Base-by-base conservation (phyloP, 92 coral and sea anemone species). In the Hydrozoanthus gracilis region DNA sequence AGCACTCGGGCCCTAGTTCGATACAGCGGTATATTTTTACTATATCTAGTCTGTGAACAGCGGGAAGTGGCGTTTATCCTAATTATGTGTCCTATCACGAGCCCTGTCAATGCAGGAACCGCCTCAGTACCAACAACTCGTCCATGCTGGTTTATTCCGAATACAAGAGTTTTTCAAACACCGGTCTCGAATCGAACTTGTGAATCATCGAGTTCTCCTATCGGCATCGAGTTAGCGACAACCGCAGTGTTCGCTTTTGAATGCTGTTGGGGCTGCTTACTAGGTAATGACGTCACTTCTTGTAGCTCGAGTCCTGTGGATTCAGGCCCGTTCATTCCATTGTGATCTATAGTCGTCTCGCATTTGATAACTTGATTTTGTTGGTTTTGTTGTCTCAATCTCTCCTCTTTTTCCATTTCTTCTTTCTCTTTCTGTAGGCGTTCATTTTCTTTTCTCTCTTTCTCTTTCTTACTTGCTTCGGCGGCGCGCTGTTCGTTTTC, bases 401-500 rank as follows among this genome's bases (percentile, higher is more conserved):
- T 90, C 51, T 79, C 89, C 47, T 88, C 84, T 44, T 90, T 87
- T 39, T 90, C 89, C 48, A 90, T 98, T 16, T 95, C 95, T 47
- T 89, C 88, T 78, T 93, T 95, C 54, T 82, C 89, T 54, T 88
- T 90, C 51, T 88, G 89, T 18, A 88, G 83, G 47, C 95, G 73
- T 35, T 95, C 98, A 1, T 76, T 77, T 58, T 97, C 99, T 71
- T 95, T 97, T 74, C 95, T 92, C 48, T 97, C 99, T 77, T 97
- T 97, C 83, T 97, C 99, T 71, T 95, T 97, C 64, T 95, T 95
- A 82, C 98, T 97, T 15, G 93, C 94, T 51, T 97, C 99, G 0
- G 99, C 99, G 0, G 99, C 99, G 9, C 99, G 89, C 77, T 97
- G 99, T 51, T 97, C 99, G 62, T 97, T 97, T 71, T 97, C 99